Conservation (phyloP, 2,797 vertebrate species). For the Danio aesculapii region DNA sequence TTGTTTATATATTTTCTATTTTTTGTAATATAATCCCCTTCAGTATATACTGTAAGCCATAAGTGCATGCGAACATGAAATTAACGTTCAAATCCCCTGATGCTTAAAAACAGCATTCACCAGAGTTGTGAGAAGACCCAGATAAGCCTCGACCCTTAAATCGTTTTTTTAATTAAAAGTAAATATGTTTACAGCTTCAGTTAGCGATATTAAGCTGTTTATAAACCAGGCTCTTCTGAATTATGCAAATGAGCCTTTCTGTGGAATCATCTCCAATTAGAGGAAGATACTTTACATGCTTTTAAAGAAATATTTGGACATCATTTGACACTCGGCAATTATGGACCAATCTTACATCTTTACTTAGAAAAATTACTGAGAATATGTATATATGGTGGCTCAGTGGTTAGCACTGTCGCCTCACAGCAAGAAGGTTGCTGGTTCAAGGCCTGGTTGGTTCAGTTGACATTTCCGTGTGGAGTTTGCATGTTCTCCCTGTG, state of each 20-base stretch:
- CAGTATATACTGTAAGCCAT: background rate
- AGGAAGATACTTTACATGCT: slow-evolving; percentile 26
- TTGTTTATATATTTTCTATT: background rate
- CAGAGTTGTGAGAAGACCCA: background rate
- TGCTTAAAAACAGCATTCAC: background rate
- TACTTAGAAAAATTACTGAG: background rate
- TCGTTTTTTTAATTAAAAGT: slow-evolving; percentile 21
- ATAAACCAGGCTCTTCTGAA: slow-evolving; percentile 24
- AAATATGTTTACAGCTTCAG: slow-evolving; percentile 9
- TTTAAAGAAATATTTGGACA: slow-evolving; percentile 42
- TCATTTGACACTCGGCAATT: slow-evolving; percentile 15
- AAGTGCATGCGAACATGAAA: background rate
- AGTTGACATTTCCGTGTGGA: too few species aligned
- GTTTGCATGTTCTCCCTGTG: too few species aligned
- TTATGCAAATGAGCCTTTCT: slow-evolving; percentile 40
- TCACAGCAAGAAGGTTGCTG: too few species aligned
- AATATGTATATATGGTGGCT: background rate
- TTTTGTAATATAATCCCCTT: background rate
- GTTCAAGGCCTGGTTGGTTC: too few species aligned
- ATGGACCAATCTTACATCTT: background rate
- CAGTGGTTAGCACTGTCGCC: too few species aligned
- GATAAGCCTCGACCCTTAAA: slow-evolving; percentile 4
- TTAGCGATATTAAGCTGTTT: slow-evolving; percentile 24
- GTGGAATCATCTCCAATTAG: slow-evolving; percentile 32
- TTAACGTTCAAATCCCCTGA: background rate